Evolutionary conservation across 2,113 vertebrate genomes (phyloP), one percentile per base, ranked within the genome.

Genomic region (Nymphicus hollandicus): DNA sequence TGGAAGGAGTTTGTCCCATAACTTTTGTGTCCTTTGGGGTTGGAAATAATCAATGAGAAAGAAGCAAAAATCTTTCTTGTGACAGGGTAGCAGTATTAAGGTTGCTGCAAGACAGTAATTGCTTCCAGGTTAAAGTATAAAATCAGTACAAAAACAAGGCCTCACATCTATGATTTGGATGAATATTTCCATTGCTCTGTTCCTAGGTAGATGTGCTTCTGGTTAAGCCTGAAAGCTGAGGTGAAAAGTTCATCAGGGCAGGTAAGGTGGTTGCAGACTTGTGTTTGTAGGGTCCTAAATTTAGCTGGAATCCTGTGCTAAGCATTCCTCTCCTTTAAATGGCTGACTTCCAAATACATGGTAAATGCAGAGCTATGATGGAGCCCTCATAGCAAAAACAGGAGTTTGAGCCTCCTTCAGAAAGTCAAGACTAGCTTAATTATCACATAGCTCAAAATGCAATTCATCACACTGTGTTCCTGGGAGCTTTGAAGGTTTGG

Each of bases 61-160:
- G 46, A 74, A 49, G 17, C 46, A 58, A 60, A 91, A 11, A 4
- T n/a, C 9, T 65, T 72, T 64, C 12, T 64, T 25, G 20, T 37
- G 55, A 46, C 15, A 78, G 17, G 5, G 25, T 28, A 77, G 9
- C 0, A 0, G 17, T 37, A 25, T 0, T 4, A 70, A 86, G 13
- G 14, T 39, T 88, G 8, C 17, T 52, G 49, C 22, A 73, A 52
- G n/a, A 70, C 2, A 53, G 11, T 17, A 78, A 46, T 18, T 28
- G 5, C 23, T 23, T 71, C 25, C 6, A 9, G 43, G 41, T 31
- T 24, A 35, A 58, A 58, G 23, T 22, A 58, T 6, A 11, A 24
- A 58, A 58, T 71, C 18, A 88, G 25, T 61, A 69, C 9, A 47
- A 60, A 13, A 33, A 9, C 22, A 50, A 68, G 18, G 16, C 6